phyloP scores from a whole-genome alignment of 2,888 invertebrate species.

The Venusia cambrica region DNA sequence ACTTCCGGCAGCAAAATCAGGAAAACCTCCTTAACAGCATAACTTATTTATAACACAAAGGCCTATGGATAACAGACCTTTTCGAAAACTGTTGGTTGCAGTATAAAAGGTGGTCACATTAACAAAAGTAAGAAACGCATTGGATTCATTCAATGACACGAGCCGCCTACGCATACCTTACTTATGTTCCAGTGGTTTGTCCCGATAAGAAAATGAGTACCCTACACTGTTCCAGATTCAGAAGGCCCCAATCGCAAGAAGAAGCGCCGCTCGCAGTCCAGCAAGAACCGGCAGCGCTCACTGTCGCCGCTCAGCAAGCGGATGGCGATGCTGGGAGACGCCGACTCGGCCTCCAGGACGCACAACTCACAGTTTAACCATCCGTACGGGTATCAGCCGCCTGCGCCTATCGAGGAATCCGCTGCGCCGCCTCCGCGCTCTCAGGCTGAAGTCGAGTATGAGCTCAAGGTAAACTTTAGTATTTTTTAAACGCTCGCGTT shows the following conservation, averaged over 20 bases:
- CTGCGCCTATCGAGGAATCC: slow-evolving; percentile 68
- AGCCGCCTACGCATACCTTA: too few species aligned
- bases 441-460: slow-evolving; percentile 83
- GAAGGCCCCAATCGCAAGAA: slow-evolving; percentile 80
- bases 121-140: too few species aligned
- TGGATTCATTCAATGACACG: too few species aligned
- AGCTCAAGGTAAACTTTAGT: slow-evolving; percentile 82
- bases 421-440: slow-evolving; percentile 56
- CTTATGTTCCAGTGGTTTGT: neutral
- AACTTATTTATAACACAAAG: too few species aligned
- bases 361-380: slow-evolving; percentile 87
- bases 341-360: slow-evolving; percentile 62
- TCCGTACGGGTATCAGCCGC: slow-evolving; percentile 82
- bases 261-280: slow-evolving; percentile 80
- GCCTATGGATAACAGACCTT: too few species aligned
- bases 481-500: too few species aligned
- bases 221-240: slow-evolving; percentile 54
- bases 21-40: too few species aligned
- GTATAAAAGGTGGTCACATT: too few species aligned
- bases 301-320: slow-evolving; percentile 91
- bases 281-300: slow-evolving; percentile 85
- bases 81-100: too few species aligned
- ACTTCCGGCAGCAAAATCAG: too few species aligned
- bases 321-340: slow-evolving; percentile 87
- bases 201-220: slow-evolving; percentile 11